A percentile compares a stretch with the other conserved stretches of the same genome.
phyloP scores from a whole-genome alignment of 92 coral and sea anemone species.

The Montipora capitata region DNA sequence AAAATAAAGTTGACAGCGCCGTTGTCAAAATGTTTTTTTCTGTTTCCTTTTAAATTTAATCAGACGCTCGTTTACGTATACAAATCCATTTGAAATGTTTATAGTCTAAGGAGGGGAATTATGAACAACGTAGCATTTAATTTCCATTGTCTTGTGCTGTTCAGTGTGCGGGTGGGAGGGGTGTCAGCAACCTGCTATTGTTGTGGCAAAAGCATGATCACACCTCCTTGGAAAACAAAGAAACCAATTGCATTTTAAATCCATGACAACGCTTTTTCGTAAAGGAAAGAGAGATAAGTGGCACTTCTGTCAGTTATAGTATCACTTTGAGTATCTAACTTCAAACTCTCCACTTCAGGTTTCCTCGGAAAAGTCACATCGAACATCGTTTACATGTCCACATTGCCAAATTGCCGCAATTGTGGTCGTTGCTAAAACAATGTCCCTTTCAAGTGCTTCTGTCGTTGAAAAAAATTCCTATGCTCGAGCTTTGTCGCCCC shows the following conservation, averaged over 20 bases:
- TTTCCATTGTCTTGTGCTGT: constrained; percentile 9
- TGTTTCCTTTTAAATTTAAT: neutral
- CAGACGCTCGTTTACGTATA: constrained; percentile 5
- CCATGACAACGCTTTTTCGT: neutral
- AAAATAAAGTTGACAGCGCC: constrained; percentile 11
- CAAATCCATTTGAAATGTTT: neutral
- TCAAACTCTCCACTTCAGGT: too few species aligned
- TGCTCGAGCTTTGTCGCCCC: constrained; percentile 73
- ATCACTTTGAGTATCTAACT: too few species aligned
- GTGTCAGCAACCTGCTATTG: neutral
- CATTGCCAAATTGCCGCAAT: neutral
- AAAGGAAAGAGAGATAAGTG: neutral
- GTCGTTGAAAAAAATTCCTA: constrained; percentile 72
- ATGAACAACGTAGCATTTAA: neutral
- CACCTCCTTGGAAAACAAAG: neutral
- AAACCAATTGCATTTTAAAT: neutral
- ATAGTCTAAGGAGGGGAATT: neutral
- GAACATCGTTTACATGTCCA: neutral
- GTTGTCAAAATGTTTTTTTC: neutral
- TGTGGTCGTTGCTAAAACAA: neutral
- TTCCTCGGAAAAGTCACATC: too few species aligned
- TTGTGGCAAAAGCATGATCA: neutral
- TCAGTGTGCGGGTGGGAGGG: neutral
- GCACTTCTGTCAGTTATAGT: too few species aligned
- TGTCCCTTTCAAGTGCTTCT: constrained; percentile 82